A percentile compares a stretch with the other conserved stretches of the same genome.
Conservation (phyloP, 1,140 invertebrate genomes). For the Trigoniulus corallinus region DNA sequence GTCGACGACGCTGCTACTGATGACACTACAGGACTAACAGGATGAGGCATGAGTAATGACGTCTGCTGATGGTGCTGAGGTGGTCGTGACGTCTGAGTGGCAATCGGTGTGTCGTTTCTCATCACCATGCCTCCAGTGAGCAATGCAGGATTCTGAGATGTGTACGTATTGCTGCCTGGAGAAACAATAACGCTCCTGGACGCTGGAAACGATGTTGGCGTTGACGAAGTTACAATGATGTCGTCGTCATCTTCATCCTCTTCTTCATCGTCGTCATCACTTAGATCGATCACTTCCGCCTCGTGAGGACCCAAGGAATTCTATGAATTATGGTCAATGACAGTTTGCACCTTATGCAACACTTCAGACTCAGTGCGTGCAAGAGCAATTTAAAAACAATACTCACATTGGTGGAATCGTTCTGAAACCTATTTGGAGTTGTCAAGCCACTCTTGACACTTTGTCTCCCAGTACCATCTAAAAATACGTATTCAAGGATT, state of each 20-base stretch:
- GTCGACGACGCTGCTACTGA: neutral
- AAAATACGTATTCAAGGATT: too few species aligned
- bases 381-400: neutral
- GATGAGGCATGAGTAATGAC: neutral
- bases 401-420: neutral
- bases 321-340: too few species aligned
- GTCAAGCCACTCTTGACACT: neutral
- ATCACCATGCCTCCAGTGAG: neutral
- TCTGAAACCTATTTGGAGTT: too few species aligned
- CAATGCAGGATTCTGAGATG: neutral
- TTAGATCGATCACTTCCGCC: slow-evolving; percentile 6
- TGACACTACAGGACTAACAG: neutral
- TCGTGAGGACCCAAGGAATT: neutral
- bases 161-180: neutral
- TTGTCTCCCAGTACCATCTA: neutral
- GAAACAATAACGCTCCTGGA: neutral
- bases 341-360: too few species aligned
- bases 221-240: neutral
- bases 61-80: neutral
- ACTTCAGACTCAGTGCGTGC: neutral
- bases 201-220: neutral
- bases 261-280: neutral
- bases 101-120: neutral
- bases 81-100: neutral
- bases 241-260: slow-evolving; percentile 6